Conservation (phyloP, 2,797 vertebrate species). For the Peromyscus melanophrys region DNA sequence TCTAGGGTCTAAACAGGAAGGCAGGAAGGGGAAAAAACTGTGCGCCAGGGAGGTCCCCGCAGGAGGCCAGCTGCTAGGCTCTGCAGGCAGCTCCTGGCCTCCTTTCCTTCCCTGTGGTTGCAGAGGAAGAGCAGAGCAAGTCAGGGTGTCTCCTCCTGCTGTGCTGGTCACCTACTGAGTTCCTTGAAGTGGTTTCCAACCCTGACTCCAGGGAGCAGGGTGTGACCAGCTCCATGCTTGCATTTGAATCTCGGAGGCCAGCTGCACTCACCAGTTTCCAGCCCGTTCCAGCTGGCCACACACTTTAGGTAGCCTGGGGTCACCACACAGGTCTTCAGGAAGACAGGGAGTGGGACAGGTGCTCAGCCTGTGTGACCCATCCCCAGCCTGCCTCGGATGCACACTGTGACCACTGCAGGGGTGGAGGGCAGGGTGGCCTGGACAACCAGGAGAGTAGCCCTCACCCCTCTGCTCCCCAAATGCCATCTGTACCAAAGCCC, state of each 20-base stretch:
- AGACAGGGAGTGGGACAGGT: neutral
- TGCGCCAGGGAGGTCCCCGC: rapidly evolving
- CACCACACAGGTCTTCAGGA: neutral
- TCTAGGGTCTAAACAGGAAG: neutral
- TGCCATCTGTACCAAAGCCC: neutral
- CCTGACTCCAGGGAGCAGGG: conserved; percentile 20
- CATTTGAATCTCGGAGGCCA: no score
- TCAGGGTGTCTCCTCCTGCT: neutral
- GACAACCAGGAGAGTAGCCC: neutral
- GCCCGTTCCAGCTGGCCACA: conserved; percentile 35
- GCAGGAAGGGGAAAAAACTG: neutral
- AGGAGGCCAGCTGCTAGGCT: neutral
- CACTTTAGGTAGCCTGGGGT: neutral
- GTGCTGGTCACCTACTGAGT: neutral
- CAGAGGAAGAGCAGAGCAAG: neutral
- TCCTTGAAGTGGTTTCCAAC: neutral
- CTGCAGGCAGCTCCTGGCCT: neutral
- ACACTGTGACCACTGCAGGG: neutral
- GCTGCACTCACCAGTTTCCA: conserved; percentile 36
- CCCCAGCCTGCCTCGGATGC: neutral
- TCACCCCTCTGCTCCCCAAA: conserved; percentile 4
- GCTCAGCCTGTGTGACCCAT: neutral
- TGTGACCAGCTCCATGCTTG: neutral
- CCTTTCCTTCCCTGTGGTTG: neutral
- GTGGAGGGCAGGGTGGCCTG: neutral